phyloP scores from a whole-genome alignment of 2,888 invertebrate genomes.

The Steinernema hermaphroditum region DNA sequence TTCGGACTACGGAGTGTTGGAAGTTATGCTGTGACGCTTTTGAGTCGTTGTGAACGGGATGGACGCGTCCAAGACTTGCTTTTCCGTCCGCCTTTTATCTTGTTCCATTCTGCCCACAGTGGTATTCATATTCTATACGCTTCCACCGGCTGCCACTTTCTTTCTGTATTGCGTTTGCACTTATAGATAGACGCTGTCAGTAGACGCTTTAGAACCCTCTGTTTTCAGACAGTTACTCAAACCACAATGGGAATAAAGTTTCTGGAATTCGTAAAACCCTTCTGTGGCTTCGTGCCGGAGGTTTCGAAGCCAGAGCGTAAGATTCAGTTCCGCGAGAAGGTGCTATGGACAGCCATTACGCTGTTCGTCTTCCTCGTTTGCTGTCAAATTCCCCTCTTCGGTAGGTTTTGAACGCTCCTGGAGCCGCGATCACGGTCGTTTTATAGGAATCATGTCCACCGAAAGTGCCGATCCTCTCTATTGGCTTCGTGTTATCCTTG shows the following conservation, averaged over 20 bases:
- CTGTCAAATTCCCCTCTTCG: constrained; percentile 81
- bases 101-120: background rate
- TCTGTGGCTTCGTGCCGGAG: constrained; percentile 99
- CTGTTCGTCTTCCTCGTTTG: constrained; percentile 99
- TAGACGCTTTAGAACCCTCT: too few species aligned
- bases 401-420: constrained; percentile 39
- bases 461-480: constrained; percentile 99
- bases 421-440: background rate
- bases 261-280: constrained; percentile 98
- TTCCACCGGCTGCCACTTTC: background rate
- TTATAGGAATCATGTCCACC: constrained; percentile 99
- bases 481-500: constrained; percentile 98
- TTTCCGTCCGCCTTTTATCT: background rate
- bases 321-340: constrained; percentile 99
- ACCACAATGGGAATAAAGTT: constrained; percentile 77
- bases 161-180: background rate
- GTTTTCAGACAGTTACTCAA: background rate
- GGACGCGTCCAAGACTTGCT: background rate
- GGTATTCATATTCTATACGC: background rate
- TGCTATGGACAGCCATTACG: constrained; percentile 99
- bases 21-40: constrained; percentile 12
- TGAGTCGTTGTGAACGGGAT: background rate
- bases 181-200: background rate
- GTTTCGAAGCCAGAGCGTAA: constrained; percentile 99
- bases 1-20: constrained; percentile 3